Evolutionary conservation across 2,888 invertebrate genomes (phyloP).

Genomic region (Kryphioiulus occultus): DNA sequence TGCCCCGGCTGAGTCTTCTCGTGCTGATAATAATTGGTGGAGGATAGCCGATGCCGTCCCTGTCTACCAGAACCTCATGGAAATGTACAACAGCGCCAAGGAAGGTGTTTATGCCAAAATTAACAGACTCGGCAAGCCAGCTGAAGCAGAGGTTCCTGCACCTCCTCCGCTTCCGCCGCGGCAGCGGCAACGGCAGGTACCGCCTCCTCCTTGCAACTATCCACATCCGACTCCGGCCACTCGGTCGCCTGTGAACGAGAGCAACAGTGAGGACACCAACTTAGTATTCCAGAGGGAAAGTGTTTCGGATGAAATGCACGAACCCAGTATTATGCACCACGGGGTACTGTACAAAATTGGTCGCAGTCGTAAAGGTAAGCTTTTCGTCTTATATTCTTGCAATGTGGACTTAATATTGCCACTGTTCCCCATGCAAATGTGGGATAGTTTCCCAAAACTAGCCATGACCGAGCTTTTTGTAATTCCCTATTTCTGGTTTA

Average conservation of each 20-base stretch:
- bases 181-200: background rate
- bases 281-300: background rate
- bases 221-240: background rate
- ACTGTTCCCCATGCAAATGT: too few species aligned
- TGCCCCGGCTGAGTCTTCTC: background rate
- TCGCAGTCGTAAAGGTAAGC: constrained; percentile 44
- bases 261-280: background rate
- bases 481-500: too few species aligned
- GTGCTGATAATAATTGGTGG: background rate
- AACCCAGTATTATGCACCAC: constrained; percentile 4
- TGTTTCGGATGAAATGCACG: background rate
- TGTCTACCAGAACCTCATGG: constrained; percentile 47
- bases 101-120: constrained; percentile 51
- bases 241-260: background rate
- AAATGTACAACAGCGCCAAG: background rate
- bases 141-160: background rate
- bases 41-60: constrained; percentile 3
- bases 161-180: constrained; percentile 44
- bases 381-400: too few species aligned
- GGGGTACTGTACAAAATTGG: constrained; percentile 49
- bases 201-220: background rate
- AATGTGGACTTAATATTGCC: too few species aligned
- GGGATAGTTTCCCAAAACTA: too few species aligned
- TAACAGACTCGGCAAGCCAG: background rate
- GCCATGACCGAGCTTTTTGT: too few species aligned